Percentiles rank a stretch among this genome's conserved stretches.
Conservation (phyloP, 2,888 invertebrate species). For the Unio pictorum region DNA sequence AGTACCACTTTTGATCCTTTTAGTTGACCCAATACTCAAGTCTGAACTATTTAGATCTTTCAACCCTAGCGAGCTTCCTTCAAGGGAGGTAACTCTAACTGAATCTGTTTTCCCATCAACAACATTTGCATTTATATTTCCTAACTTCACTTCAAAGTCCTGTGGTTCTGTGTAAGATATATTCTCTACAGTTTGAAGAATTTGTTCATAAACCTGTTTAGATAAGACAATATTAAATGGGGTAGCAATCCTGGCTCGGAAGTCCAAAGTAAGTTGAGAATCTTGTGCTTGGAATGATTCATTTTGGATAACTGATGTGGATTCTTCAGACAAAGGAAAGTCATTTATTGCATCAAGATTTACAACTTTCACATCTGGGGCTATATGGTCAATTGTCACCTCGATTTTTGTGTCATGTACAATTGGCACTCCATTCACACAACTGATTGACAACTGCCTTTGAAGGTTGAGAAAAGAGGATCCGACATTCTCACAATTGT, state of each 20-base stretch:
- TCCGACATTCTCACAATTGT: conserved; percentile 38
- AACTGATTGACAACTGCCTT: conserved; percentile 65
- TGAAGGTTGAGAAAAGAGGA: neutral
- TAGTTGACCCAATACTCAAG: too few species aligned
- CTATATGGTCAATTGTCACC: conserved; percentile 76
- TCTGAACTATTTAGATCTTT: too few species aligned
- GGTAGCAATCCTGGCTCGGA: conserved; percentile 85
- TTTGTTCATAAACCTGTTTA: conserved; percentile 90
- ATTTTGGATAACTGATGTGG: conserved; percentile 8
- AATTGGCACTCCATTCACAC: conserved; percentile 85
- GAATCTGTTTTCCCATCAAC: conserved; percentile 3
- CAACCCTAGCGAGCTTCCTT: too few species aligned
- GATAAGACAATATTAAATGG: conserved; percentile 88
- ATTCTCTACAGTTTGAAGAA: conserved; percentile 75
- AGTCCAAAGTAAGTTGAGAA: conserved; percentile 70
- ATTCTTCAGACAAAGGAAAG: conserved; percentile 10
- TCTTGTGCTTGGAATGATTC: conserved; percentile 17
- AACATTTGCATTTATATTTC: conserved; percentile 15
- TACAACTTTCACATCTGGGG: conserved; percentile 31
- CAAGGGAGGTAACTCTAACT: neutral
- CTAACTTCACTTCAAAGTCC: conserved; percentile 3
- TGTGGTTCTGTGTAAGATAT: conserved; percentile 42
- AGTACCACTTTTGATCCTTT: too few species aligned
- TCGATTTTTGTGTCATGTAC: conserved; percentile 90
- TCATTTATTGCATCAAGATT: conserved; percentile 53